These are phyloP conservation scores for Meles meles DNA, from an alignment of 2,113 vertebrate species.

Conservation along the genomic window DNA sequence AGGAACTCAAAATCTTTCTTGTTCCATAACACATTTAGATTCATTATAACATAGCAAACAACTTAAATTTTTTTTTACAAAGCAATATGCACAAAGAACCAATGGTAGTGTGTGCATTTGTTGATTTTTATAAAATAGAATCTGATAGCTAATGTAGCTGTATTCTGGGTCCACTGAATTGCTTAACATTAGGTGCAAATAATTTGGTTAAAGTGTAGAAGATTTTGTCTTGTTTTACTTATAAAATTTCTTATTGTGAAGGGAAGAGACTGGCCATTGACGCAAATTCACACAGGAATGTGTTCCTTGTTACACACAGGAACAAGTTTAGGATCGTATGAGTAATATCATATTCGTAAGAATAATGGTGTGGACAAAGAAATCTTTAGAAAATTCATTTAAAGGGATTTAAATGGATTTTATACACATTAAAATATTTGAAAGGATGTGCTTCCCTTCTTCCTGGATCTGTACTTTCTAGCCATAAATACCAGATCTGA, in stretches of 20 bases:
- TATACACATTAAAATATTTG: neutral
- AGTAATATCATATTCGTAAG: neutral
- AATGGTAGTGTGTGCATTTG: neutral
- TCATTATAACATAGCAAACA: neutral
- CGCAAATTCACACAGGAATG: neutral
- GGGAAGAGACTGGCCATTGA: neutral
- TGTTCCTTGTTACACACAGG: neutral
- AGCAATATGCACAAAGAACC: neutral
- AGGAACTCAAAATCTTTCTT: neutral
- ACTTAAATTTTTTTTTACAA: neutral
- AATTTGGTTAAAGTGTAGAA: neutral
- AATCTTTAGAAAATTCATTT: neutral
- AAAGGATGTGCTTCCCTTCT: neutral
- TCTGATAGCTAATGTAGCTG: neutral
- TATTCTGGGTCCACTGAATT: neutral
- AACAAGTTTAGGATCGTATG: neutral
- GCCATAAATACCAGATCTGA: neutral
- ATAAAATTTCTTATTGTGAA: neutral
- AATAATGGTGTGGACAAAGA: neutral
- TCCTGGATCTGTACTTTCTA: neutral
- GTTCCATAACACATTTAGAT: neutral
- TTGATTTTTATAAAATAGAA: slow-evolving; percentile 10
- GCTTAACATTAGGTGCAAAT: neutral
- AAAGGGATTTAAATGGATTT: neutral
- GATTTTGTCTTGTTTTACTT: neutral